These are phyloP conservation scores for Pristionchus fissidentatus DNA, from an alignment of 2,888 invertebrate species.

Conservation along the genomic window DNA sequence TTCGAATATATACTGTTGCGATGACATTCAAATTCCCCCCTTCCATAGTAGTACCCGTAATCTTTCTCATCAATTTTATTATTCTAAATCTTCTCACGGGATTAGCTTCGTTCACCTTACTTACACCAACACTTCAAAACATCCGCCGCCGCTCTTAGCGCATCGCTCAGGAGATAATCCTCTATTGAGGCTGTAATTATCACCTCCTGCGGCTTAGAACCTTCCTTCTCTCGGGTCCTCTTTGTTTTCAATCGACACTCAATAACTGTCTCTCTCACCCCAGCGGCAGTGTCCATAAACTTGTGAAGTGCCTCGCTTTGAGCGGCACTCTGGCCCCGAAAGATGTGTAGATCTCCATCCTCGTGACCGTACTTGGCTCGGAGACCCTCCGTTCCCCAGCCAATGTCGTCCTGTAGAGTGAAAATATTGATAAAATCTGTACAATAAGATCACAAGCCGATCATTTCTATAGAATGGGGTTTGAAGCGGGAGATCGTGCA, in stretches of 20 bases:
- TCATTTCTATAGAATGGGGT: too few species aligned
- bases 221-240: background rate
- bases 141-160: too few species aligned
- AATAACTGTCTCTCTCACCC: background rate
- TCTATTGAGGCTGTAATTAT: too few species aligned
- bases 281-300: constrained; percentile 42
- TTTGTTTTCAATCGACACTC: background rate
- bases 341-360: constrained; percentile 33
- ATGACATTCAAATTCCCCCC: background rate
- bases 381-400: constrained; percentile 47
- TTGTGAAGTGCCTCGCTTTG: constrained; percentile 20
- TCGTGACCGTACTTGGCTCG: constrained; percentile 11
- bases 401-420: constrained; percentile 48
- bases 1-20: background rate
- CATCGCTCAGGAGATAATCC: too few species aligned
- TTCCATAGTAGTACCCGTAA: background rate
- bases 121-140: too few species aligned
- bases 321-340: background rate
- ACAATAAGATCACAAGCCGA: too few species aligned
- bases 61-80: too few species aligned
- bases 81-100: too few species aligned
- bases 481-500: too few species aligned
- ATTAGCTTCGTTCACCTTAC: too few species aligned
- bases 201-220: too few species aligned
- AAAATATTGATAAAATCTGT: too few species aligned